Base-by-base conservation (phyloP, 2,888 invertebrate genomes). In the Tetranychus piercei region DNA sequence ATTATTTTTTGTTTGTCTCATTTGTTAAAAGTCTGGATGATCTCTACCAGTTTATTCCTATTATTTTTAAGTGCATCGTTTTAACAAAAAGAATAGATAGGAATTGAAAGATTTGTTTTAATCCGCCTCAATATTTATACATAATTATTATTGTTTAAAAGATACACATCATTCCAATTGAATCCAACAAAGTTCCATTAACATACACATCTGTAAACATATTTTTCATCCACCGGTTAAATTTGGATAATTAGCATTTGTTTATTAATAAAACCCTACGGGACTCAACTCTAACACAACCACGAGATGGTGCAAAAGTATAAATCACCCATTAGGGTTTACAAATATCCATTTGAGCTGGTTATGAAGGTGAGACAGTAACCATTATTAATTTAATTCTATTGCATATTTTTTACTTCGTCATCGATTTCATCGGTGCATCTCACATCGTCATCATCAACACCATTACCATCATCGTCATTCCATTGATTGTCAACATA, bases 301-400 rank as follows among this genome's bases (percentile, higher is more conserved):
- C 34, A 34, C 23, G 34, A 74, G 73, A 95, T 95, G 94, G 94
- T 95, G 81, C 94, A 95, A 85, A 92, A 92, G 83, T 95, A 92
- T 85, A 90, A 91, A 83, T 91, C 93, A 78, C 94, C 94, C 80
- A 89, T 94, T 74, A 87, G 94, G 86, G 91, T 95, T 79, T 95
- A 94, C 85, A 94, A 94, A 84, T 88, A 90, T 83, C 90, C 94
- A 74, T 95, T 95, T 84, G 94, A 94, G 84, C 87, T 95, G 83
- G 92, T 94, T 80, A 94, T 95, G 94, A 89, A 90, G 85, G 94
- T 94, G 84, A 88, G 91, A 69, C 4, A 34, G 34, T 34, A 34
- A 88, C 74, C 9, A 73, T 44, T 44, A 23, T 18, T n/a, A 15
- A 71, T 44, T 71, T 23, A 71, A 64, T 64, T 73, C n/a, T 18